A percentile compares a stretch with the other conserved stretches of the same genome.
Evolutionary conservation across 2,888 invertebrate genomes (phyloP).

Genomic region (Drosophila parthenogenetica): DNA sequence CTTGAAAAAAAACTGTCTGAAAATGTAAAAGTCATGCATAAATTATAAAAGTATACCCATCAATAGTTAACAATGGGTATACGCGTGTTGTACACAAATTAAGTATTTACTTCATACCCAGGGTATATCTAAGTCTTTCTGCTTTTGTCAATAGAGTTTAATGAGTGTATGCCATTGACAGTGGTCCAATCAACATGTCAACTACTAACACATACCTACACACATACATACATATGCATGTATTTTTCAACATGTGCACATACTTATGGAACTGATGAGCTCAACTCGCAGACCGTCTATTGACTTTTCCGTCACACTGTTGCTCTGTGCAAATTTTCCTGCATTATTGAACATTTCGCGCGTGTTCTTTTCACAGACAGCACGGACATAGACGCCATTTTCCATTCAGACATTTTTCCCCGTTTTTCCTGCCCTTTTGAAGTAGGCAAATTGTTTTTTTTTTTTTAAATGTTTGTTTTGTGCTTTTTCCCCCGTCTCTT

Average conservation of each 20-base stretch:
- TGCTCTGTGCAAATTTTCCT: constrained; percentile 44
- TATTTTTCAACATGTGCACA: constrained; percentile 1
- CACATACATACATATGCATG: neutral
- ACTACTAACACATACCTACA: neutral
- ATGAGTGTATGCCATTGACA: constrained; percentile 28
- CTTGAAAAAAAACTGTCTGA: neutral
- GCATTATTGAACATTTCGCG: constrained; percentile 56
- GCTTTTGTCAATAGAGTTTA: neutral
- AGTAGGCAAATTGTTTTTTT: neutral
- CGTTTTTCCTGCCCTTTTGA: constrained; percentile 4
- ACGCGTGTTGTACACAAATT: neutral
- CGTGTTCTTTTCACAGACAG: constrained; percentile 30
- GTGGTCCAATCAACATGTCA: constrained; percentile 12
- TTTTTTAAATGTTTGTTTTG: constrained; percentile 7
- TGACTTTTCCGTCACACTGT: constrained; percentile 52
- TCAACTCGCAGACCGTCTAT: constrained; percentile 20
- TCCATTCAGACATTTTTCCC: constrained; percentile 26
- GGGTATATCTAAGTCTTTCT: neutral
- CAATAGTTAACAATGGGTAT: neutral
- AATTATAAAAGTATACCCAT: constrained; percentile 20
- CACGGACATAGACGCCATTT: constrained; percentile 3
- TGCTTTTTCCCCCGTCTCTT: neutral
- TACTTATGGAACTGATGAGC: constrained; percentile 10
- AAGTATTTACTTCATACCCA: neutral
- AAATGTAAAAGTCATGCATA: constrained; percentile 40